phyloP scores from a whole-genome alignment of 64 coral and sea anemone species.

The Exaiptasia diaphana region DNA sequence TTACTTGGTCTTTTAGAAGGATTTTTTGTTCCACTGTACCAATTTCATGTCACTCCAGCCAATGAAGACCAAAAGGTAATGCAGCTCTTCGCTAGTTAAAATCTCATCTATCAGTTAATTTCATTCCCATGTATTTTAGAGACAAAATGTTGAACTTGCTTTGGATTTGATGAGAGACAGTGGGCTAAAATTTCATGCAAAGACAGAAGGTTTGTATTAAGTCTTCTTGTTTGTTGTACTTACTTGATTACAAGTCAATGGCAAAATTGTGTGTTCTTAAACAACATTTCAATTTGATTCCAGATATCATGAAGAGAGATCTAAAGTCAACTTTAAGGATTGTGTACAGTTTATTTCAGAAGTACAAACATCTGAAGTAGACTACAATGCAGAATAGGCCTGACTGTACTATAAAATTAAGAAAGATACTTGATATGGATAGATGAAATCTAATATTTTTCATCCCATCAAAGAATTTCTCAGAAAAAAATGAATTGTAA shows the following conservation, averaged over 20 bases:
- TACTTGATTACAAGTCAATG: background rate
- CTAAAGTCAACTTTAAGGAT: conserved; percentile 95
- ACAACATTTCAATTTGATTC: background rate
- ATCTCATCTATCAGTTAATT: background rate
- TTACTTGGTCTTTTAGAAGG: conserved; percentile 90
- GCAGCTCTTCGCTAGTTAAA: background rate
- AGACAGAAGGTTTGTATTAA: conserved; percentile 66
- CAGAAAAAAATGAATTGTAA: no score
- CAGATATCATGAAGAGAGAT: conserved; percentile 84
- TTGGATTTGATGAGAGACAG: conserved; percentile 95
- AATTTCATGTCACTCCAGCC: conserved; percentile 82
- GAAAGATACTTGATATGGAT: no score
- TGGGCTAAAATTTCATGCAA: conserved; percentile 80
- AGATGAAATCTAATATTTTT: no score
- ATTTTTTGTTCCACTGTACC: conserved; percentile 92
- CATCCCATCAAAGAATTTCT: no score
- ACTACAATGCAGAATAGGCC: no score
- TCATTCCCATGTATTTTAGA: conserved; percentile 36
- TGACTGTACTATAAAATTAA: no score
- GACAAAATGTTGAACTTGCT: conserved; percentile 90
- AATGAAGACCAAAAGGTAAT: conserved; percentile 79
- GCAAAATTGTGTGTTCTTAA: no score
- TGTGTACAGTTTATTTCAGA: conserved; percentile 93
- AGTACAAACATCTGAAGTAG: conserved; percentile 81
- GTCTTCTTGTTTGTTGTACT: background rate